These are phyloP conservation scores for Agrotis clavis DNA, from an alignment of 2,888 invertebrate genomes.

Conservation along the genomic window DNA sequence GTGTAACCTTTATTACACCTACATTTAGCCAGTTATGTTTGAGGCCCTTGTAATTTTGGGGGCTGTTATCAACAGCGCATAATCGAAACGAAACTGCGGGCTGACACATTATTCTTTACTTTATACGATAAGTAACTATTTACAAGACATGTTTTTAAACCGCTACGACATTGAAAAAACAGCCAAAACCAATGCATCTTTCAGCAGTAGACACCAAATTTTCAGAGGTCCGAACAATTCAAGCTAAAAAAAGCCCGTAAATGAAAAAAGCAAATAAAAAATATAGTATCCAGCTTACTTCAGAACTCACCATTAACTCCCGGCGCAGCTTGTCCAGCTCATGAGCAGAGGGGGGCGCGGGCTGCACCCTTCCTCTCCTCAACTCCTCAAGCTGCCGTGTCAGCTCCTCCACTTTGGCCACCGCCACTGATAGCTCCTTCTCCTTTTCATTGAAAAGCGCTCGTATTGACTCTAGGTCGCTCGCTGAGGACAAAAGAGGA, in stretches of 20 bases:
- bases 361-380: slow-evolving; percentile 92
- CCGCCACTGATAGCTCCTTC: slow-evolving; percentile 98
- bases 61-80: not conserved
- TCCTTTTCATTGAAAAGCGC: slow-evolving; percentile 99
- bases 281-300: slow-evolving; percentile 28
- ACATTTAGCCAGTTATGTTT: not conserved
- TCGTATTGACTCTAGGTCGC: slow-evolving; percentile 98
- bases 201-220: not conserved
- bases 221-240: no score
- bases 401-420: slow-evolving; percentile 98
- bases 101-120: not conserved
- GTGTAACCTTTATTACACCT: not conserved
- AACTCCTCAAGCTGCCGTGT: slow-evolving; percentile 98
- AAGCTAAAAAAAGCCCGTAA: not conserved
- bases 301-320: slow-evolving; percentile 95
- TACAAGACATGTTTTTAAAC: no score
- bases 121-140: not conserved
- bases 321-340: slow-evolving; percentile 98
- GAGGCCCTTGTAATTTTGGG: not conserved
- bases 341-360: slow-evolving; percentile 93
- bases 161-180: not conserved
- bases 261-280: slow-evolving; percentile 22
- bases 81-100: not conserved
- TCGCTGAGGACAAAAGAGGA: slow-evolving; percentile 92
- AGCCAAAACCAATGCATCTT: no score